Base-by-base conservation (phyloP, 2,113 vertebrate species). In the Cynopterus brachyotis region DNA sequence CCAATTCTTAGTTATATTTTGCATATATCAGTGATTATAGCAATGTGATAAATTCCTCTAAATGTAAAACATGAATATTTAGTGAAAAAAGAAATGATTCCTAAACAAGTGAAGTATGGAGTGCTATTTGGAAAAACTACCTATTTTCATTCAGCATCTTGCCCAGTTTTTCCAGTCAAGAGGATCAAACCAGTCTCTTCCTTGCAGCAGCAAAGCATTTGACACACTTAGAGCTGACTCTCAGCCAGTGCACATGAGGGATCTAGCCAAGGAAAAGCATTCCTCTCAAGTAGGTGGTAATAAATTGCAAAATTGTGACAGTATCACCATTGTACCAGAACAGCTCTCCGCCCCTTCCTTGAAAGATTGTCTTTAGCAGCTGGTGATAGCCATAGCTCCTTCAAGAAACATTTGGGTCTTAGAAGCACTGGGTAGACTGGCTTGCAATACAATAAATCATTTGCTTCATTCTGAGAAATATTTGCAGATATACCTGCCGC, bases 1-100 rank as follows among this genome's bases (percentile, higher is more conserved):
- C 84, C 96, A 96, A 62, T 95, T 96, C 91, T 98, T 66, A 62
- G 95, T 97, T 90, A 72, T 97, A 86, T 93, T 97, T 98, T 96
- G 82, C 94, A 83, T 94, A 42, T 89, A 78, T 84, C 82, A 95
- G 79, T 93, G 96, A 93, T 85, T 84, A 53, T 76, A 91, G 93
- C 78, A 78, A 24, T 80, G 30, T 19, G 4, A 7, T 96, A 73
- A 79, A 28, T 96, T 94, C 92, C 57, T 97, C 84, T 92, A 96
- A 97, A 87, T 94, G 42, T 79, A 85, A 97, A 95, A 50, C 57
- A 37, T 78, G 66, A 84, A 84, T 89, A 76, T 96, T 83, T 96
- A 86, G 92, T 86, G 87, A 92, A 91, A 93, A 83, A 93, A 87
- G 86, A 89, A 92, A 89, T 69, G 73, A 80, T 95, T 79, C 50